Evolutionary conservation across 2,888 invertebrate genomes (phyloP), one percentile per base, ranked within the genome.

Genomic region (Drosophila quinaria): DNA sequence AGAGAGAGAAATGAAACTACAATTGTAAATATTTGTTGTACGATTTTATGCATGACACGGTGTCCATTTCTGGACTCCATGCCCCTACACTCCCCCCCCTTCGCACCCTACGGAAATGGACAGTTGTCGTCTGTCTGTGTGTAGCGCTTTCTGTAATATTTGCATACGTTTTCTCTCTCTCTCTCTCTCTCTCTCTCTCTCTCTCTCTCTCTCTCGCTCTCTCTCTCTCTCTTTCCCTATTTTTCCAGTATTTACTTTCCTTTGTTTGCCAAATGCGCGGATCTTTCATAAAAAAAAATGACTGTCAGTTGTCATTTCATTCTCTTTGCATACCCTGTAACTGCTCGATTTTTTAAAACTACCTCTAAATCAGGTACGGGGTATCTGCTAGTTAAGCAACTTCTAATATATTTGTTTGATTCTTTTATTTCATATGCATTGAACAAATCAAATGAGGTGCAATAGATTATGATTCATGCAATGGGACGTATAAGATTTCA

Each of bases 11-110:
- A 59, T 73, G 72, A 46, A 69, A 69, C 52, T 65, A 35, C 61
- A 64, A 49, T 65, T 60, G 66, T 60, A 72, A 58, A 78, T 71
- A 68, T 81, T 83, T 47, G 71, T 47, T 73, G 69, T 70, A 5
- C 33, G 22, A 6, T 19, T 42, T 71, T 66, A 50, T 70, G 69
- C 69, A 83, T 83, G 80, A 87, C 84, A 82, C 52, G 64, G 64
- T 81, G 81, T 74, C 71, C 78, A 61, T 56, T 42, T 46, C 33
- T 46, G 73, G 33, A 35, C 44, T 15, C 41, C n/a, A 35, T 37
- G n/a, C 11, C 25, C 25, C 25, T 25, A 3, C 22, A 22, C 5
- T 6, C 6, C 5, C 6, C 25, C 2, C 25, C 0, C 25, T 6
- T 6, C 25, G 2, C 19, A 6, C 44, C 37, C 39, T 15, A 4